These are phyloP conservation scores for Tangachromis dhanisi DNA, from an alignment of 2,113 vertebrate genomes.

Conservation along the genomic window DNA sequence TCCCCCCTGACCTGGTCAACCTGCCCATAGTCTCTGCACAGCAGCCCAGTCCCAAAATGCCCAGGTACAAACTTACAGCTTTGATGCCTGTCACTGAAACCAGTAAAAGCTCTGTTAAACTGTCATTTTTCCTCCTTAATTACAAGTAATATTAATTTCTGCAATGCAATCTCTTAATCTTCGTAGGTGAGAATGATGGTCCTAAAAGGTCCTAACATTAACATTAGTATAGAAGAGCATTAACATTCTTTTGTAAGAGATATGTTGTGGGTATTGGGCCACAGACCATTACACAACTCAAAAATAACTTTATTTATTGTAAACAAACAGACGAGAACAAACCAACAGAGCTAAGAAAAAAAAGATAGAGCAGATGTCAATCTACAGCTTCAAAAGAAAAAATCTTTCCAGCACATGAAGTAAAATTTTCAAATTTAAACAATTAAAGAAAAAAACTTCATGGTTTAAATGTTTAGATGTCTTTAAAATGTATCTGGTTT, in stretches of 20 bases:
- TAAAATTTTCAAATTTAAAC: background rate
- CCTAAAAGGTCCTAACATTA: background rate
- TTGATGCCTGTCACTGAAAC: background rate
- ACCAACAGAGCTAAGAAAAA: background rate
- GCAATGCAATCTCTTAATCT: background rate
- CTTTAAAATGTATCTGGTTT: background rate
- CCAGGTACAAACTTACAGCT: constrained; percentile 25
- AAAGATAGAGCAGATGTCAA: background rate
- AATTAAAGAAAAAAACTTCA: background rate
- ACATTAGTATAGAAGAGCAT: background rate
- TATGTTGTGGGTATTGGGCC: background rate
- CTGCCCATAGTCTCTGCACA: constrained; percentile 7
- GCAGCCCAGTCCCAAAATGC: background rate
- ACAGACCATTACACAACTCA: background rate
- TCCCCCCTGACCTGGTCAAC: constrained; percentile 63
- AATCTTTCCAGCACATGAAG: background rate
- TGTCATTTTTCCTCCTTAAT: background rate
- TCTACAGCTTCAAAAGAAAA: background rate
- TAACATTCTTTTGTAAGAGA: background rate
- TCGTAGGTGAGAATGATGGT: background rate
- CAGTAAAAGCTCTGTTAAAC: background rate
- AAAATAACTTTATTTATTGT: background rate
- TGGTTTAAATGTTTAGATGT: accelerated
- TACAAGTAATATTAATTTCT: background rate
- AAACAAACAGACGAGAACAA: background rate